phyloP scores from a whole-genome alignment of 2,113 vertebrate species.

The Sakesphorus luctuosus region DNA sequence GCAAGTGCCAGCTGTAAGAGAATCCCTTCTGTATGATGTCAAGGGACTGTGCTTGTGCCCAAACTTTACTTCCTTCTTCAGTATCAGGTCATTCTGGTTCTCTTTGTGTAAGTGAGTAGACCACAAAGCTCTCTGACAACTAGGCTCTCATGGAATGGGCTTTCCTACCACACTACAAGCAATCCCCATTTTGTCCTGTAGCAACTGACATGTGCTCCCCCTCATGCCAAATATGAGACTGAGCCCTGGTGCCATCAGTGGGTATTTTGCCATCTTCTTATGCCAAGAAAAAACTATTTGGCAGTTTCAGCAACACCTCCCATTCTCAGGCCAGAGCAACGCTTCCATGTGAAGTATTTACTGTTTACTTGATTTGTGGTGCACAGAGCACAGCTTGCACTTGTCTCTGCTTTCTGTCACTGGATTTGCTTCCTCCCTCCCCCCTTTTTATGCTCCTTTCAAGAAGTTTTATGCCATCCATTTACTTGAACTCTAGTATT shows the following conservation, averaged over 20 bases:
- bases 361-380: not conserved
- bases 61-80: not conserved
- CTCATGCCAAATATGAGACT: not conserved
- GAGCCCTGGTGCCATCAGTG: not conserved
- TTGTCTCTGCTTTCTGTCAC: not conserved
- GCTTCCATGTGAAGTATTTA: not conserved
- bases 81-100: not conserved
- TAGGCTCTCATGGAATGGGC: not conserved
- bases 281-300: accelerated
- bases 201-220: not conserved
- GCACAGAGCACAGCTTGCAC: accelerated
- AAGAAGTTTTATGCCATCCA: not conserved
- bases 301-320: not conserved
- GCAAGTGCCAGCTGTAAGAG: not conserved
- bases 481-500: not conserved
- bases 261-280: not conserved
- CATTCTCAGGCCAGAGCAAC: not conserved
- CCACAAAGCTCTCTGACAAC: accelerated
- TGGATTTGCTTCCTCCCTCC: not conserved
- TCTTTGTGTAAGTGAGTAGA: not conserved
- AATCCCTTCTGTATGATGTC: not conserved
- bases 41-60: not conserved
- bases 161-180: not conserved
- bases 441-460: not conserved
- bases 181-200: not conserved